A percentile compares a stretch with the other conserved stretches of the same genome.
Evolutionary conservation across 2,113 vertebrate species (phyloP).

Genomic region (Larimichthys crocea): DNA sequence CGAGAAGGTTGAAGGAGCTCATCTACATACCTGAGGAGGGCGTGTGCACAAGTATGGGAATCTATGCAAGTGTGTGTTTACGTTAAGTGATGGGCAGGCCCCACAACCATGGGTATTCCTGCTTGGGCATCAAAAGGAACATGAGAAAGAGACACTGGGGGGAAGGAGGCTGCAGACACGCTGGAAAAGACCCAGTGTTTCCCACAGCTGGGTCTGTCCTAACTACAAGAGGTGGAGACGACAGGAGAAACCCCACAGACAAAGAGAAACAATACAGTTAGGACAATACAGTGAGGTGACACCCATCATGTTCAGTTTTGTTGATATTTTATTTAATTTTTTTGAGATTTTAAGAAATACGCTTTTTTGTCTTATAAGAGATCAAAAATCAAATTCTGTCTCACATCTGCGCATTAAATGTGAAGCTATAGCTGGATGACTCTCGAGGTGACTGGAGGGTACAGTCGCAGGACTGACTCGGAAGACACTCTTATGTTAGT

Average conservation of each 20-base stretch:
- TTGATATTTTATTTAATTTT: not conserved
- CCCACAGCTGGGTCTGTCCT: slow-evolving; percentile 21
- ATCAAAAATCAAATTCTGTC: not conserved
- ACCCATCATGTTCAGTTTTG: not conserved
- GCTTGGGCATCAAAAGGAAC: slow-evolving; percentile 60
- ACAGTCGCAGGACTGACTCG: not conserved
- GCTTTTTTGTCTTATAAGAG: not conserved
- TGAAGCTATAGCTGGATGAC: not conserved
- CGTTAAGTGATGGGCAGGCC: slow-evolving; percentile 38
- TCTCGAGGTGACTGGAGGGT: not conserved
- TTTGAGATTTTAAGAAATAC: not conserved
- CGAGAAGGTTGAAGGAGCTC: slow-evolving; percentile 12
- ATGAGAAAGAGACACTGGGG: slow-evolving; percentile 34
- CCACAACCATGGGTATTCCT: slow-evolving; percentile 53
- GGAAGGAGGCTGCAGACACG: slow-evolving; percentile 10
- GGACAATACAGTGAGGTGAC: not conserved
- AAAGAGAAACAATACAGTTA: not conserved
- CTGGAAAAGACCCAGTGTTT: slow-evolving; percentile 40
- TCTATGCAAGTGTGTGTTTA: slow-evolving; percentile 51
- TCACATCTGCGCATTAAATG: not conserved
- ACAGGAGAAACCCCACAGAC: not conserved
- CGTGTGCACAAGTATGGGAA: slow-evolving; percentile 24
- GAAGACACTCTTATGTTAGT: not conserved
- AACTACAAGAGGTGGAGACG: slow-evolving; percentile 4
- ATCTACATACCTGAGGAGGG: slow-evolving; percentile 59